These are phyloP conservation scores for Melanophora roralis DNA, from an alignment of 2,888 invertebrate genomes.

Conservation along the genomic window DNA sequence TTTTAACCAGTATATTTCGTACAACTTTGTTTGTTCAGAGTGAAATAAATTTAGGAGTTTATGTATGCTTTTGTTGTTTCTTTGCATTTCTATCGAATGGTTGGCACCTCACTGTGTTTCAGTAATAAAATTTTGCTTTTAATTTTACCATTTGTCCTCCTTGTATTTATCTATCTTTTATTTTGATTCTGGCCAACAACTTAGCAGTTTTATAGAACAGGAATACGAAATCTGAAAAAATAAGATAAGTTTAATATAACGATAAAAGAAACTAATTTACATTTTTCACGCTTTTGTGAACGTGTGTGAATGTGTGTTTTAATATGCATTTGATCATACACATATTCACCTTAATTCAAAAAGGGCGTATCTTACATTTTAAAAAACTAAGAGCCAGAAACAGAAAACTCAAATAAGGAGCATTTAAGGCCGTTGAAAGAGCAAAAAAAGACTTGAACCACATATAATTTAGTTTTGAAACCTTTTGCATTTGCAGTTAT, in stretches of 20 bases:
- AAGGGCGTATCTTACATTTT: too few relatives aligned
- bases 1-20: conserved; percentile 3
- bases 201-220: neutral
- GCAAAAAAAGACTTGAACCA: too few relatives aligned
- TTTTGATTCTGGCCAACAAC: neutral
- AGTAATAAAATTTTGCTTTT: conserved; percentile 44
- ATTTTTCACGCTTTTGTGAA: conserved; percentile 45
- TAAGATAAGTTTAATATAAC: conserved; percentile 20
- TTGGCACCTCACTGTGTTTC: conserved; percentile 43
- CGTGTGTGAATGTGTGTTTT: conserved; percentile 28
- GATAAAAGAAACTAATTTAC: conserved; percentile 23
- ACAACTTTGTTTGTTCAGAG: neutral
- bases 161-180: neutral
- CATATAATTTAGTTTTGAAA: too few relatives aligned
- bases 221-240: neutral
- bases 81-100: neutral
- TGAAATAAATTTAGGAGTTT: neutral
- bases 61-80: neutral
- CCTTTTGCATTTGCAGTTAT: too few relatives aligned
- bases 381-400: too few relatives aligned
- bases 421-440: too few relatives aligned
- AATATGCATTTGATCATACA: neutral
- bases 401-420: too few relatives aligned
- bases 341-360: too few relatives aligned
- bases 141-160: neutral